These are phyloP conservation scores for Origma solitaria DNA, from an alignment of 2,113 vertebrate species.

Conservation along the genomic window DNA sequence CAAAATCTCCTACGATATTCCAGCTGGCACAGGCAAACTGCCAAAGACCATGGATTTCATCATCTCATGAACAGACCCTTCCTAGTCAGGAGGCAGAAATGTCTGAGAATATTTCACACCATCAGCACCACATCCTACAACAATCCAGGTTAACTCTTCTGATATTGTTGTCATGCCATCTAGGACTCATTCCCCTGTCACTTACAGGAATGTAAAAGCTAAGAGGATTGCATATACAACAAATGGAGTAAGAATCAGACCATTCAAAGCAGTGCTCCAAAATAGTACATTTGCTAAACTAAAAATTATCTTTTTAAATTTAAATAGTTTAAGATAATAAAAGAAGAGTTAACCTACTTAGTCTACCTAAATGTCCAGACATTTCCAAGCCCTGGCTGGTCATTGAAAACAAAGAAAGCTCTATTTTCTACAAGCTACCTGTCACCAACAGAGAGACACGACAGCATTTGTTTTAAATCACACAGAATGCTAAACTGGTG, in stretches of 20 bases:
- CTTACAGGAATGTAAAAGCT: background rate
- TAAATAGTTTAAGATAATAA: background rate
- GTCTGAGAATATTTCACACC: background rate
- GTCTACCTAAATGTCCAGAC: background rate
- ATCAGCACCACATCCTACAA: background rate
- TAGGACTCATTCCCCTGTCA: background rate
- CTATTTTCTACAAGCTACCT: background rate
- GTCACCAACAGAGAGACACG: background rate
- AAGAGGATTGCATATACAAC: background rate
- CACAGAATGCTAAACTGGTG: background rate
- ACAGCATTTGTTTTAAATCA: slow-evolving; percentile 10
- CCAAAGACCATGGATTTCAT: background rate
- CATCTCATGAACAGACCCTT: background rate
- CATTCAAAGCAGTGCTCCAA: background rate
- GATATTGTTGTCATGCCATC: background rate
- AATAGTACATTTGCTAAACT: background rate
- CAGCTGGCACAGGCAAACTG: background rate
- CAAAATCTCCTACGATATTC: background rate
- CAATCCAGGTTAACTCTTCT: background rate
- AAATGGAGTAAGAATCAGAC: background rate
- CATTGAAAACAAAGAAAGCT: background rate
- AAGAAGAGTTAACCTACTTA: background rate
- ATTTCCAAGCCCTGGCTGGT: background rate
- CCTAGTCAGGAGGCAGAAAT: background rate
- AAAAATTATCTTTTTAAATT: background rate